phyloP scores from a whole-genome alignment of 1,140 invertebrate species.

The Drosophila quadrilineata region DNA sequence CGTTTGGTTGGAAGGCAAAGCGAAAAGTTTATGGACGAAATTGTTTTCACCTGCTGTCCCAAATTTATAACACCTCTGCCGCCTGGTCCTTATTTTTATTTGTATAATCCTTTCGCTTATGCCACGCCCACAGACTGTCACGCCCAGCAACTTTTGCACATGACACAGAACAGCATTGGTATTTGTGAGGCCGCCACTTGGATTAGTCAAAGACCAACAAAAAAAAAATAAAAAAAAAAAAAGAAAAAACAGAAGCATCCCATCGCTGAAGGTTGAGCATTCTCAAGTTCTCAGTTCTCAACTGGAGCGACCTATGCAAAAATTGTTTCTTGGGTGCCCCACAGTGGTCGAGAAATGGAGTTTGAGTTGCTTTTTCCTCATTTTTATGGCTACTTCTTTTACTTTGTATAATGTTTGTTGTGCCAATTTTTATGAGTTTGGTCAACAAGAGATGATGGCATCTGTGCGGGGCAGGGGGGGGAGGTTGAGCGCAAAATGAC shows the following conservation, averaged over 20 bases:
- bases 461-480: too few species aligned
- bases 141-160: conserved; percentile 59
- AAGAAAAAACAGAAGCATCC: conserved; percentile 67
- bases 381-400: conserved; percentile 50
- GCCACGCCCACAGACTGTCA: conserved; percentile 33
- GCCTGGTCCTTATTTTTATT: conserved; percentile 69
- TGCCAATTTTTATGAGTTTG: conserved; percentile 63
- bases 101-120: conserved; percentile 75
- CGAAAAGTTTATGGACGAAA: conserved; percentile 77
- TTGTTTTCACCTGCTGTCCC: conserved; percentile 77
- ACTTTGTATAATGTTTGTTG: conserved; percentile 68
- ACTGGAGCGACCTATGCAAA: conserved; percentile 30
- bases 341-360: neutral
- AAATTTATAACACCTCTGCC: conserved; percentile 70
- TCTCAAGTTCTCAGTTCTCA: conserved; percentile 18
- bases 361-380: too few species aligned
- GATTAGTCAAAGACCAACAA: too few species aligned
- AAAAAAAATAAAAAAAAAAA: too few species aligned
- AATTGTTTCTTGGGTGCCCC: conserved; percentile 39
- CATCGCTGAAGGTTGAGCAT: too few species aligned
- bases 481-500: conserved; percentile 51
- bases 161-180: conserved; percentile 69
- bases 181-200: conserved; percentile 63
- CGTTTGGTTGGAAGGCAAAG: conserved; percentile 49
- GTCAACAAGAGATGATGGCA: too few species aligned